Evolutionary conservation across 2,113 vertebrate genomes (phyloP), one percentile per base, ranked within the genome.

Genomic region (Aegithalos caudatus): DNA sequence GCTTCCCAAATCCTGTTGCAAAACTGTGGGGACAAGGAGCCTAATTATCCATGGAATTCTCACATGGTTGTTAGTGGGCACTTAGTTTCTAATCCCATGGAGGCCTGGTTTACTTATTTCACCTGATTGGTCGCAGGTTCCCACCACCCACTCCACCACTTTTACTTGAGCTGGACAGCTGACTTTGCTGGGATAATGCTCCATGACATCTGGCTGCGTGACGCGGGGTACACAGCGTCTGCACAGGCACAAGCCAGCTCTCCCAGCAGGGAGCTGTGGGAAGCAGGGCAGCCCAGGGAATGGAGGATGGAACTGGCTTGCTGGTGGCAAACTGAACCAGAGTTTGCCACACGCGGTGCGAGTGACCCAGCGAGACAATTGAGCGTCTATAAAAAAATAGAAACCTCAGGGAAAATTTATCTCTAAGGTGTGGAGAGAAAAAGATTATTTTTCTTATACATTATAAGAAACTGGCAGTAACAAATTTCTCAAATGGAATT

Each of bases 191-290:
- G 20, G 45, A 9, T 53, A 23, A 40, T 2, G 44, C 88, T 48
- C 40, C 0, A 1, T 6, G 1, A 8, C 3, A 27, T 38, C 69
- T 11, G 9, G 47, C 29, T 0, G 0, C 1, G 0, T 8, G 40
- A 48, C 24, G 0, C 0, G 0, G 31, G 42, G 14, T 1, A 5
- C 31, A 23, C 16, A 10, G 14, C 0, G 0, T 3, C 67, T 5
- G 22, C 31, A 3, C 1, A 9, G 54, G 25, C 11, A 0, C 8
- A 3, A 17, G 28, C 3, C 80, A n/a, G 12, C 77, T 22, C 44
- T 62, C 9, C 45, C 47, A 10, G 10, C 16, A 2, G 0, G 13
- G 50, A 53, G 38, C 57, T 11, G 13, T 1, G 21, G 66, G 51
- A 50, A 4, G 7, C 45, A 7, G 29, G 42, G 81, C 81, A 74